Evolutionary conservation across 2,113 vertebrate species (phyloP), one percentile per base, ranked within the genome.

Genomic region (human (Homo sapiens)): DNA sequence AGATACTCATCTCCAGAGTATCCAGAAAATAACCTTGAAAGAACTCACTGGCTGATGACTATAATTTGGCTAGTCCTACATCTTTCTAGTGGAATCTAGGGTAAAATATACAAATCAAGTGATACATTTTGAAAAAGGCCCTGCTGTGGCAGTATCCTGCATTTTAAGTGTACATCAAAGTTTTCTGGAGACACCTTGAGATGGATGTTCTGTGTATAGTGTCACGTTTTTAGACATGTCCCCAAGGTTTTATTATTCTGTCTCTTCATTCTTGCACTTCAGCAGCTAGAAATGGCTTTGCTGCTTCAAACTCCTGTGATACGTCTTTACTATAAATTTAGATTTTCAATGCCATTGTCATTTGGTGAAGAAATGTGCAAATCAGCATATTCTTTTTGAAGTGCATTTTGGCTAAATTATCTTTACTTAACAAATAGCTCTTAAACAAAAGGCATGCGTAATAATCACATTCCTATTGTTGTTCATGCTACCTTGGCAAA

Each of bases 231-330:
- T 87, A 82, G 76, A 96, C 43, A 30, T 11, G 50, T 96, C 97
- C 30, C 78, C 91, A 88, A 78, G 70, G 23, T 55, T 52, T 98
- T 66, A 48, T 97, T 96, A 59, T 95, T 48, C 96, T 95, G 72
- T 90, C 45, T 97, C 52, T 96, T 76, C 85, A 59, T 93, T 97
- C 93, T 96, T 96, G 86, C 0, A 10, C 88, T 96, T 98, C 72
- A 98, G 93, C 57, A 91, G 57, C 85, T 97, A 89, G 94, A 88
- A 98, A 97, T 80, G 73, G 61, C 79, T 98, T 97, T 98, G 40
- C 92, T 83, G 5, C 27, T 89, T 95, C 72, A 82, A 89, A 97
- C 89, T 61, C 22, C 57, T 98, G 18, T 90, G 76, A 40, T 97
- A 93, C 70, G 94, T 98, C 40, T 95, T 97, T 91, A 95, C 81